Conservation (phyloP, 2,888 invertebrate genomes). For the Lasius fuliginosus region DNA sequence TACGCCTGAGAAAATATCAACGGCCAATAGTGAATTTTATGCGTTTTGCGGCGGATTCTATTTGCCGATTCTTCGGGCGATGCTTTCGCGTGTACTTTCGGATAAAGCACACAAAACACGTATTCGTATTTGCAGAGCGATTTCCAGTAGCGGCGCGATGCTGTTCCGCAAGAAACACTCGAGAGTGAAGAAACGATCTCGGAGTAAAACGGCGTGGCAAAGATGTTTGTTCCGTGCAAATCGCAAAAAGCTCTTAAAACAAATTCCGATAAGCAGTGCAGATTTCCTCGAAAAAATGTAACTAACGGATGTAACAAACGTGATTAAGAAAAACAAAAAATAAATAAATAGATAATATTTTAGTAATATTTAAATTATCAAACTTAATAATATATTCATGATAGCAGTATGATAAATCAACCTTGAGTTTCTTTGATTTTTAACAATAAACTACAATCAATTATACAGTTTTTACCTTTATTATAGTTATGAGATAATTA, state of each 20-base stretch:
- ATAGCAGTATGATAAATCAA: not conserved
- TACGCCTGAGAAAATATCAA: conserved; percentile 36
- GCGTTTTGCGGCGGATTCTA: conserved; percentile 19
- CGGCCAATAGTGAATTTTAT: not conserved
- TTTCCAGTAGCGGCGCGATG: conserved; percentile 47
- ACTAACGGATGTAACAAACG: not conserved
- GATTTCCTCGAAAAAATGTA: not conserved
- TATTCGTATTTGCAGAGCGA: conserved; percentile 45
- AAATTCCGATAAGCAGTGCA: conserved; percentile 32
- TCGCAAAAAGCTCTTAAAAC: conserved; percentile 19
- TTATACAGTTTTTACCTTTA: not conserved
- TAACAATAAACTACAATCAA: not conserved
- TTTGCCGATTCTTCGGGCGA: not conserved
- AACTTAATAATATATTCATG: not conserved
- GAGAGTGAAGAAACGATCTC: conserved; percentile 44
- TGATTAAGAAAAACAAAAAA: not conserved
- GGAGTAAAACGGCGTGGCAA: conserved; percentile 28
- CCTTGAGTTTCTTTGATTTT: not conserved
- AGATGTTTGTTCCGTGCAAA: conserved; percentile 49
- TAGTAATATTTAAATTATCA: conserved; percentile 14
- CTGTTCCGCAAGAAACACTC: conserved; percentile 56
- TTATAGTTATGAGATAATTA: not conserved
- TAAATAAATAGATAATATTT: not conserved
- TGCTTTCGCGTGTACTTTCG: conserved; percentile 18
- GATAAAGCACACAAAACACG: conserved; percentile 48